These are phyloP conservation scores for Gadus macrocephalus DNA, from an alignment of 2,113 vertebrate genomes.

Conservation along the genomic window DNA sequence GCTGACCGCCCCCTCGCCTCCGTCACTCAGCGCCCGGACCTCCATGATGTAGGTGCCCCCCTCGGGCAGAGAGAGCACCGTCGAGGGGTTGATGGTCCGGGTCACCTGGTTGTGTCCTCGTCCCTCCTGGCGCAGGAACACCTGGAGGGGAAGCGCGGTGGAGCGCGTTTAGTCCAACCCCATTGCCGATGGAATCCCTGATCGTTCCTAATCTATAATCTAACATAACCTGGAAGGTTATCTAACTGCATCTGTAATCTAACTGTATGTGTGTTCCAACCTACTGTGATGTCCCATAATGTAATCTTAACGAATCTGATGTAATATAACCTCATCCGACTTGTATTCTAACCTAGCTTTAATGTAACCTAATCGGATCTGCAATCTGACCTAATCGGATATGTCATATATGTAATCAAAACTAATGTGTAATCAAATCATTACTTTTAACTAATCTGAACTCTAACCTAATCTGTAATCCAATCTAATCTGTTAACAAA, in stretches of 20 bases:
- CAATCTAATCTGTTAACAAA: too few species aligned
- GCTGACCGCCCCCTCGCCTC: constrained; percentile 85
- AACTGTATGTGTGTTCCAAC: not conserved
- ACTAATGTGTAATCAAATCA: not conserved
- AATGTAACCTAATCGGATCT: not conserved
- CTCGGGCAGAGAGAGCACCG: constrained; percentile 83
- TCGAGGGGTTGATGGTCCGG: constrained; percentile 88
- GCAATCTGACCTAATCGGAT: not conserved
- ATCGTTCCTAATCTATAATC: too few species aligned
- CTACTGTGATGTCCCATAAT: too few species aligned
- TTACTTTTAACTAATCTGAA: not conserved
- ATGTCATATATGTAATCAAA: not conserved
- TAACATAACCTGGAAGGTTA: too few species aligned
- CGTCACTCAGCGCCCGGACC: constrained; percentile 87
- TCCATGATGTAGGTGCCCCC: constrained; percentile 92
- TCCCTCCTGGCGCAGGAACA: constrained; percentile 88
- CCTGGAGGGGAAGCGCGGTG: constrained; percentile 61
- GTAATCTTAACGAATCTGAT: not conserved
- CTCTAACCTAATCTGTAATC: not conserved
- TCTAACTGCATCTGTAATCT: not conserved
- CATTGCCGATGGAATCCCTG: too few species aligned
- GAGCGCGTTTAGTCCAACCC: too few species aligned
- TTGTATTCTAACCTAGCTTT: not conserved
- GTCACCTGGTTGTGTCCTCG: constrained; percentile 86
- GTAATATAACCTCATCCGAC: not conserved